Conservation (phyloP, 2,797 vertebrate genomes). For the Semotilus atromaculatus region DNA sequence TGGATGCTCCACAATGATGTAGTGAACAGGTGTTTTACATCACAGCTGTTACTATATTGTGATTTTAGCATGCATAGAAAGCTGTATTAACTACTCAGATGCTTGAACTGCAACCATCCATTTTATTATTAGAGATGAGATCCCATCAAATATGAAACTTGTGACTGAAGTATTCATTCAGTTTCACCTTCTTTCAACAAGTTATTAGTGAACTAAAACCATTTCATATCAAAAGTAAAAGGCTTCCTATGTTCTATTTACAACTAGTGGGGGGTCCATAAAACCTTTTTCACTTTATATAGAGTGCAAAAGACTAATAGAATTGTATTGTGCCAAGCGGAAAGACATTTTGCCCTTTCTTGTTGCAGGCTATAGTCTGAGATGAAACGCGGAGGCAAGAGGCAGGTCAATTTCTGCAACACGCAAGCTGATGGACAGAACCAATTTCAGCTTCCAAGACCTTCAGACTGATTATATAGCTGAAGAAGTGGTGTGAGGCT, state of each 20-base stretch:
- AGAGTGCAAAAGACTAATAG: slow-evolving; percentile 34
- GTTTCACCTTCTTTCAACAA: slow-evolving; percentile 16
- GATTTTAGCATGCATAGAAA: neutral
- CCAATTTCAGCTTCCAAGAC: slow-evolving; percentile 55
- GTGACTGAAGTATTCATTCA: neutral
- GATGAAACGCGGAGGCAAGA: slow-evolving; percentile 49
- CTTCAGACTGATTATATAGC: slow-evolving; percentile 49
- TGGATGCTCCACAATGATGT: neutral
- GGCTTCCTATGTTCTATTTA: slow-evolving; percentile 36
- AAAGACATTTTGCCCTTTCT: slow-evolving; percentile 21
- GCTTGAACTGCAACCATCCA: neutral
- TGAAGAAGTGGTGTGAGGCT: slow-evolving; percentile 54
- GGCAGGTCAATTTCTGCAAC: slow-evolving; percentile 57
- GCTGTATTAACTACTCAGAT: neutral
- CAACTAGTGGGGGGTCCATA: neutral
- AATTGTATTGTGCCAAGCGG: slow-evolving; percentile 32
- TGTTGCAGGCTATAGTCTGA: slow-evolving; percentile 42
- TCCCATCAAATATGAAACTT: neutral
- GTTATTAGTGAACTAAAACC: slow-evolving; percentile 22
- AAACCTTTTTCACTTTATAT: slow-evolving; percentile 29
- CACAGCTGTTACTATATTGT: neutral
- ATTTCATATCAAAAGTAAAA: slow-evolving; percentile 26
- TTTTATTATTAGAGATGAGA: neutral
- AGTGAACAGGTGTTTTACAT: slow-evolving; percentile 1
- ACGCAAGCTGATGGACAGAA: slow-evolving; percentile 60